Conservation (phyloP, 2,888 invertebrate genomes). For the Xylocampa areola region DNA sequence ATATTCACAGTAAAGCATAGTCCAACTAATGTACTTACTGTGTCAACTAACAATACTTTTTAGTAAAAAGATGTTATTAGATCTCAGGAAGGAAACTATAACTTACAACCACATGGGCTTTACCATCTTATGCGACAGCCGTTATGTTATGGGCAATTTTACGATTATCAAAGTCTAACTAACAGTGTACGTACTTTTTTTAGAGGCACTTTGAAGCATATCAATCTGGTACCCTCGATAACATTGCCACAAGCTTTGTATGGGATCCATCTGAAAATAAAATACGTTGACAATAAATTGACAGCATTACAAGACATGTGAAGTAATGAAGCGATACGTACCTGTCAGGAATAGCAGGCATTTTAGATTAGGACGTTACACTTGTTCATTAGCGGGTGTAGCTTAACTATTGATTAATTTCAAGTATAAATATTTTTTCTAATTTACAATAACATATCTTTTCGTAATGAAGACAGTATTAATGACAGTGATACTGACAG, state of each 20-base stretch:
- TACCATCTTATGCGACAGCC: no score
- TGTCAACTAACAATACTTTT: no score
- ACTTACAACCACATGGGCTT: no score
- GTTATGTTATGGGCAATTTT: no score
- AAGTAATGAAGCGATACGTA: conserved; percentile 40
- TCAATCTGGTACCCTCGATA: conserved; percentile 92
- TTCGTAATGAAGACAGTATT: neutral
- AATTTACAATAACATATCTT: conserved; percentile 33
- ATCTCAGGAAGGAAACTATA: no score
- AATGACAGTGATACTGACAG: no score
- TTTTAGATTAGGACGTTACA: conserved; percentile 6
- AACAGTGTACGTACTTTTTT: conserved; percentile 74
- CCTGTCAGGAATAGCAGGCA: conserved; percentile 78
- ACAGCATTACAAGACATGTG: neutral
- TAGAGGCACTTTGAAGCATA: conserved; percentile 94
- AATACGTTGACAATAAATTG: conserved; percentile 2
- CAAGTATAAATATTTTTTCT: neutral
- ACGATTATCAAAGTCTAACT: neutral
- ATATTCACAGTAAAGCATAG: no score
- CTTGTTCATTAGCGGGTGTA: neutral
- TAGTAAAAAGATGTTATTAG: no score
- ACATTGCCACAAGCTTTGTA: conserved; percentile 91
- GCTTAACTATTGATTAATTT: neutral
- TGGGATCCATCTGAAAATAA: conserved; percentile 90
- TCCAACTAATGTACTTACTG: no score